Base-by-base conservation (phyloP, 2,888 invertebrate species). In the Acrobasis suavella region DNA sequence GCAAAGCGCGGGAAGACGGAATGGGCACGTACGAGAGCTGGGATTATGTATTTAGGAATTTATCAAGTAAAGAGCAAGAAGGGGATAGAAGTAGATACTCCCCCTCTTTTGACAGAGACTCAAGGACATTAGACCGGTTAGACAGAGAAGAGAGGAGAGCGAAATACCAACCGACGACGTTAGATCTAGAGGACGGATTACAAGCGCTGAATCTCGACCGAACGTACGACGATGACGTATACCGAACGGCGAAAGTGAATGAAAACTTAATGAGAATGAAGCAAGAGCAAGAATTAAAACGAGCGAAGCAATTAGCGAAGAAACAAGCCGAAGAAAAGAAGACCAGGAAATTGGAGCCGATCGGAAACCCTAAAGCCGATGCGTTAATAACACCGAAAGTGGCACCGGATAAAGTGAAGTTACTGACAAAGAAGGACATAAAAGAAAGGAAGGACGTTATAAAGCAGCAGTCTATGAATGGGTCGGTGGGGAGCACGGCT, bases 1-100 rank as follows among this genome's bases (percentile, higher is more conserved):
- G 92, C 68, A 92, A 93, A 70, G 94, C 94, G 22, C 91, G 91
- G 65, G 95, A 95, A 69, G 95, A 95, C 67, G 95, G 94, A 0
- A 94, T 94, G 77, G 95, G 95, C 0, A 95, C 94, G 0, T 94
- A 94, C 63, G 96, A 96, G 69, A 94, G 94, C 60, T 97, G 97
- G 97, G 96, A 96, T 77, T 96, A 96, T 76, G 96, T 97, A 0
- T 97, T 95, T 77, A 93, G 95, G 71, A 95, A 96, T 78, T 86
- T 97, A 46, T 96, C 96, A 64, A 95, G 94, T 71, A 95, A 96
- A 73, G 95, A 96, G 0, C 96, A 96, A 70, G 91, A 92, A 1
- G 92, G 91, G 38, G 96, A 96, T 0, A 95, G 95, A 56, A 95
- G 95, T 63, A 94, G 96, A 71, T 91, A 95, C 63, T 93, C 93